phyloP scores from a whole-genome alignment of 2,797 vertebrate genomes.

The Cossypha heuglini region DNA sequence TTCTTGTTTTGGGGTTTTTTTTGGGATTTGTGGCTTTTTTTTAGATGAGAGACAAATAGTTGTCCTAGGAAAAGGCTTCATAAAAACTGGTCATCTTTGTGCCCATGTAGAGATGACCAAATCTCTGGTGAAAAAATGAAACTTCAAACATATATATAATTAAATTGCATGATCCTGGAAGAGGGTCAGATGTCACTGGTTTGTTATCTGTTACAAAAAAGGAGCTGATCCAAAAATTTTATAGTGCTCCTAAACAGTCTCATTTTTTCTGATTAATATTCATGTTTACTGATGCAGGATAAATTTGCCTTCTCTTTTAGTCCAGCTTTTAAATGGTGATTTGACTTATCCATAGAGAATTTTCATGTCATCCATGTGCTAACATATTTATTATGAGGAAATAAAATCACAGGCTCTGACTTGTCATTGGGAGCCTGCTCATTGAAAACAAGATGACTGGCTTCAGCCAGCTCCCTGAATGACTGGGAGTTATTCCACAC shows the following conservation, averaged over 20 bases:
- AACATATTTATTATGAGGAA: neutral
- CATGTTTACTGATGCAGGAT: neutral
- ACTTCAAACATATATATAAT: neutral
- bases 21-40: neutral
- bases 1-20: neutral
- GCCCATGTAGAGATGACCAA: neutral
- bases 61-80: neutral
- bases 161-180: neutral
- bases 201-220: neutral
- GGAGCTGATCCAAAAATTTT: neutral
- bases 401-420: neutral
- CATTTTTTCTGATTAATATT: neutral
- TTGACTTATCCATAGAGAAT: neutral
- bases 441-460: neutral
- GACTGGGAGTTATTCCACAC: neutral
- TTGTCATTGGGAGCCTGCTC: neutral
- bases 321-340: neutral
- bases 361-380: neutral
- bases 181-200: neutral
- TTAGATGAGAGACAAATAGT: neutral
- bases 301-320: neutral
- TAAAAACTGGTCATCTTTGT: neutral
- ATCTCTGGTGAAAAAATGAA: neutral
- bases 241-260: neutral
- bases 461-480: neutral